Evolutionary conservation across 2,888 invertebrate genomes (phyloP).

Genomic region (Catocala fraxini): DNA sequence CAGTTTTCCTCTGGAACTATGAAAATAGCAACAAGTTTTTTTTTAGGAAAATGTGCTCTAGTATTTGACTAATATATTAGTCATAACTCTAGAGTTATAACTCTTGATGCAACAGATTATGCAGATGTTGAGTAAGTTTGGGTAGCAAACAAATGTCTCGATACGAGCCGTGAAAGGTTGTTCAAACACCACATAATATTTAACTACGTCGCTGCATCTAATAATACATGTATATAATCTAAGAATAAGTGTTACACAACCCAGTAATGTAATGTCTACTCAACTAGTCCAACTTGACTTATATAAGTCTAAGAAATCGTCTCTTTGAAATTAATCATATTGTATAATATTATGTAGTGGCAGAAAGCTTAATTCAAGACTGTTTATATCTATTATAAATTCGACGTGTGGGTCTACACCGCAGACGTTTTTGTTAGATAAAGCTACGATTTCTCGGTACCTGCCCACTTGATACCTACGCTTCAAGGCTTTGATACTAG

Average conservation of each 20-base stretch:
- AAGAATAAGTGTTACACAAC: conserved; percentile 6
- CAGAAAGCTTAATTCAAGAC: no score
- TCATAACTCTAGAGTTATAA: no score
- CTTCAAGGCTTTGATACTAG: no score
- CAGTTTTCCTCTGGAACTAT: neutral
- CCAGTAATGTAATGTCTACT: neutral
- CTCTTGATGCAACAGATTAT: conserved; percentile 17
- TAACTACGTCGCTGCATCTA: conserved; percentile 13
- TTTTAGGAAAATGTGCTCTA: neutral
- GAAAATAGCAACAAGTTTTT: no score
- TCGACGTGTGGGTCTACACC: no score
- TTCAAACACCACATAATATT: conserved; percentile 20
- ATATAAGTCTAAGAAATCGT: neutral
- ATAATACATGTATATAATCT: no score
- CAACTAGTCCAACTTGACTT: neutral
- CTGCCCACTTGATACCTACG: neutral
- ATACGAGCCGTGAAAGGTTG: conserved; percentile 22
- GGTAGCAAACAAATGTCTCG: conserved; percentile 22
- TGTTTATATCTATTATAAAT: no score
- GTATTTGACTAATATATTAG: neutral
- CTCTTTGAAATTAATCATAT: no score
- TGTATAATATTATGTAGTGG: neutral
- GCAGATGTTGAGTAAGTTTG: conserved; percentile 7
- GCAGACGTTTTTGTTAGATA: no score
- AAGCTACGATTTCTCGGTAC: neutral